Evolutionary conservation across 2,888 invertebrate genomes (phyloP).

Genomic region (Drosophila hawaiiensis): DNA sequence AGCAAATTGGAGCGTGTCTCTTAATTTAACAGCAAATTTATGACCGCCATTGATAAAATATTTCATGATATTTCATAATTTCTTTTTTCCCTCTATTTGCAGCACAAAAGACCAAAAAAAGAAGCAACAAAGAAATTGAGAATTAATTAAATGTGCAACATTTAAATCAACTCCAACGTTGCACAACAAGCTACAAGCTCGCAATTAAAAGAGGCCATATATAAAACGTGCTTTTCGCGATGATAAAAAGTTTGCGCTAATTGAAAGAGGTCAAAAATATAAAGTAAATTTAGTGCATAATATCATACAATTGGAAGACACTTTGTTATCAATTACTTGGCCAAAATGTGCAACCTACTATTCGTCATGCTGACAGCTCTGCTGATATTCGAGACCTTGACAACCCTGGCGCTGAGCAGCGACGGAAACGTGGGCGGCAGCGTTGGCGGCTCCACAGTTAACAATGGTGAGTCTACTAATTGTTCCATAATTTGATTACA

Average conservation of each 20-base stretch:
- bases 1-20: conserved; percentile 43
- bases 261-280: conserved; percentile 25
- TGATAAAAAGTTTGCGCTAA: conserved; percentile 38
- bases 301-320: conserved; percentile 14
- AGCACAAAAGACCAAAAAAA: conserved; percentile 25
- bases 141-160: conserved; percentile 45
- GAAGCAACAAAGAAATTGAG: background rate
- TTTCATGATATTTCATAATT: conserved; percentile 48
- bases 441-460: conserved; percentile 66
- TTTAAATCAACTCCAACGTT: conserved; percentile 32
- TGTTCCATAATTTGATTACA: conserved; percentile 8
- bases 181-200: conserved; percentile 8
- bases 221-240: conserved; percentile 4
- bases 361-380: conserved; percentile 23
- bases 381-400: conserved; percentile 24
- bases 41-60: conserved; percentile 46
- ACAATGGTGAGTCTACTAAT: conserved; percentile 80
- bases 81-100: conserved; percentile 48
- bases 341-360: conserved; percentile 45
- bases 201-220: conserved; percentile 27
- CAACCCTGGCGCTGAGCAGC: conserved; percentile 58
- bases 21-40: conserved; percentile 52
- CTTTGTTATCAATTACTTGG: conserved; percentile 4
- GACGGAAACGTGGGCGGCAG: conserved; percentile 53
- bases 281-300: conserved; percentile 19